Evolutionary conservation across 2,888 invertebrate species (phyloP), one percentile per base, ranked within the genome.

Genomic region (Tiphia femorata): DNA sequence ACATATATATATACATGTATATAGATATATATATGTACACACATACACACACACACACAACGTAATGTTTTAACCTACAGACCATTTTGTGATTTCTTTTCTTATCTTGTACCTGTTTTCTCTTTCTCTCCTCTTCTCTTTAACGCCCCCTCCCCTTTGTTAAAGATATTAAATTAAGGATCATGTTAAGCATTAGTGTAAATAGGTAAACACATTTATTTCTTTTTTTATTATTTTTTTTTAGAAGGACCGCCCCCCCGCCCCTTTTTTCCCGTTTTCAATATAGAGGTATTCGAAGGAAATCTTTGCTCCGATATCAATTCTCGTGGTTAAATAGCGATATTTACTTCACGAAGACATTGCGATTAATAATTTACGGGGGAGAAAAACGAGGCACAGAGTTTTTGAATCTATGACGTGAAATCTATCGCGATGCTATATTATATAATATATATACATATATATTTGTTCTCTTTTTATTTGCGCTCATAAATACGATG

Each of bases 371-470:
- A 19, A 38, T 69, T 69, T 66, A 53, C 61, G 52, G 51, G 43
- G n/a, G n/a, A n/a, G n/a, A n/a, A n/a, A n/a, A 49, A 54, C 59
- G 63, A 67, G 67, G 61, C 67, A 73, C 71, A 70, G 74, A 67
- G 65, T 63, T 70, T n/a, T 67, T 68, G 73, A 70, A 72, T 73
- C 78, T 79, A 75, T 77, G 77, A 80, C 80, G 80, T 80, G 80
- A 79, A 74, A 79, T 80, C 79, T 80, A 78, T 75, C 17, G 78
- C 62, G 38, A 64, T 49, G 43, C 53, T 54, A 58, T 57, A 58
- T 60, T 6, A 6, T 25, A 25, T 25, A 6, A 25, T n/a, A n/a
- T n/a, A n/a, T n/a, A n/a, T n/a, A n/a, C n/a, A n/a, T n/a, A n/a
- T n/a, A n/a, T n/a, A n/a, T n/a, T n/a, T n/a, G n/a, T n/a, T n/a